phyloP scores from a whole-genome alignment of 1,140 invertebrate species.

The Schlechtendalia chinensis region DNA sequence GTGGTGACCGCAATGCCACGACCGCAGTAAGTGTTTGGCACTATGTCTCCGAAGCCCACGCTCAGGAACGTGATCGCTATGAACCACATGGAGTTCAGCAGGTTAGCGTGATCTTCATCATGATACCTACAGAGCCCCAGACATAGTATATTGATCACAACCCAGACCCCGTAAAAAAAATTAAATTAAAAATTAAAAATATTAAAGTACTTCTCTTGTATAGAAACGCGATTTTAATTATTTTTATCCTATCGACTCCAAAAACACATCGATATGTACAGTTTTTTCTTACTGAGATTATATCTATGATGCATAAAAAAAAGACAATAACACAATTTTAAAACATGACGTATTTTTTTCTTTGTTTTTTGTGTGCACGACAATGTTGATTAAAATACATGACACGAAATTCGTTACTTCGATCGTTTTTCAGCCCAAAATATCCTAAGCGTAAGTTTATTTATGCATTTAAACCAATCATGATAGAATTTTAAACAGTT shows the following conservation, averaged over 20 bases:
- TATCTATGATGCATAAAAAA: constrained; percentile 23
- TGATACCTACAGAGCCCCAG: constrained; percentile 72
- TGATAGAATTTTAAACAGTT: constrained; percentile 9
- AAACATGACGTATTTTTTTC: background rate
- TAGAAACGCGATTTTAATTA: constrained; percentile 11
- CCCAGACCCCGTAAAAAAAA: constrained; percentile 37
- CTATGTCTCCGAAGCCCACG: constrained; percentile 99
- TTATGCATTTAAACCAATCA: background rate
- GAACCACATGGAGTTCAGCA: constrained; percentile 98
- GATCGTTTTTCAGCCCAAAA: background rate
- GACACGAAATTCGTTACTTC: background rate
- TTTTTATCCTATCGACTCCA: constrained; percentile 46
- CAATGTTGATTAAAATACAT: constrained; percentile 20
- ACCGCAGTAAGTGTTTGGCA: constrained; percentile 99
- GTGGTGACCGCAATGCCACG: constrained; percentile 96
- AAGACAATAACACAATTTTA: constrained; percentile 47
- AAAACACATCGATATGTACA: constrained; percentile 49
- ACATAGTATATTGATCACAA: constrained; percentile 46
- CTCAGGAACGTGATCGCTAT: constrained; percentile 97
- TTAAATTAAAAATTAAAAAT: constrained; percentile 41
- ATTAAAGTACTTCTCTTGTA: constrained; percentile 8
- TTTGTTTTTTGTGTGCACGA: background rate
- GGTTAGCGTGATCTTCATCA: constrained; percentile 94
- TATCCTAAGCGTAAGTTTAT: no score
- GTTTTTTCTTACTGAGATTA: constrained; percentile 22